Evolutionary conservation across 1,140 invertebrate species (phyloP).

Genomic region (Zaprionus gabonicus): DNA sequence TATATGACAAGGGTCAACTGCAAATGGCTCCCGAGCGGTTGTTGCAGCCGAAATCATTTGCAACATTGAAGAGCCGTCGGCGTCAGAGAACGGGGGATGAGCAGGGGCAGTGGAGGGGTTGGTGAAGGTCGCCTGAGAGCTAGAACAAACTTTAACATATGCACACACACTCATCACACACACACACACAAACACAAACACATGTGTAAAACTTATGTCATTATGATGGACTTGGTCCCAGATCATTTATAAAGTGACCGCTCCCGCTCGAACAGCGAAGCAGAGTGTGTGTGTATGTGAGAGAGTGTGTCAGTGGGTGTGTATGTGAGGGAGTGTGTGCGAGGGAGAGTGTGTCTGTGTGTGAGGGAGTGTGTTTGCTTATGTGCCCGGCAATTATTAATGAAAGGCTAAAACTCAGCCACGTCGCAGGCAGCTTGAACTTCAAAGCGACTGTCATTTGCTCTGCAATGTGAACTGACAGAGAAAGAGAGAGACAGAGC

Average conservation of each 20-base stretch:
- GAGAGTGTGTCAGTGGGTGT: neutral
- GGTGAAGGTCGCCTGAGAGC: neutral
- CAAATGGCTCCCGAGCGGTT: slow-evolving; percentile 62
- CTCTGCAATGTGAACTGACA: neutral
- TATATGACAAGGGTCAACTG: slow-evolving; percentile 51
- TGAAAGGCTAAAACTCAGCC: slow-evolving; percentile 53
- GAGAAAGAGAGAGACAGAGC: neutral
- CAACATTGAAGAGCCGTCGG: slow-evolving; percentile 62
- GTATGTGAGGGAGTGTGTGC: neutral
- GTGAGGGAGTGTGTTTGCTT: slow-evolving; percentile 9
- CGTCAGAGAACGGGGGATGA: too few relatives aligned
- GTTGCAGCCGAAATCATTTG: slow-evolving; percentile 64
- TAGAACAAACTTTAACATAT: slow-evolving; percentile 13
- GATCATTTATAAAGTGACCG: slow-evolving; percentile 62
- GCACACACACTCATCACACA: slow-evolving; percentile 29
- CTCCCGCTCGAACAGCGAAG: neutral
- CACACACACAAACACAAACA: slow-evolving; percentile 16
- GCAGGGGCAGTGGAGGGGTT: neutral
- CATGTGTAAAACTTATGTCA: slow-evolving; percentile 60
- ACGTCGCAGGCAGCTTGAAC: slow-evolving; percentile 8
- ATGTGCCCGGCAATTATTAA: slow-evolving; percentile 67
- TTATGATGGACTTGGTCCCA: slow-evolving; percentile 67
- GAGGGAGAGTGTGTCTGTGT: neutral
- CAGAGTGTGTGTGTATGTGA: neutral
- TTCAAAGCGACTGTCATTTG: slow-evolving; percentile 15